Conservation (phyloP, 2,888 invertebrate species). For the Orthosia gothica region DNA sequence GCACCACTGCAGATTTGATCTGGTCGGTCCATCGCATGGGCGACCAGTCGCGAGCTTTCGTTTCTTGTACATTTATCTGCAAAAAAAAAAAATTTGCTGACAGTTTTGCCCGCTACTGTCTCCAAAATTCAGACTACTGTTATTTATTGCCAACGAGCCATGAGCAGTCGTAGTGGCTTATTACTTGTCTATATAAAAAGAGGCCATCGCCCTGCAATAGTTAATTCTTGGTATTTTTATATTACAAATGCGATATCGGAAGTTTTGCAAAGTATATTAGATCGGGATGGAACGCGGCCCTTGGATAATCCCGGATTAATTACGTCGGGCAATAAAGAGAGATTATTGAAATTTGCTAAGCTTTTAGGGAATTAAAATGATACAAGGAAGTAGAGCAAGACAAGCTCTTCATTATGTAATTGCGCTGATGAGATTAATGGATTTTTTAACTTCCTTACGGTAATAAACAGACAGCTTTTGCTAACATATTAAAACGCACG, state of each 20-base stretch:
- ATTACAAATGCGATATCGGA: conserved; percentile 25
- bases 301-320: conserved; percentile 52
- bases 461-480: not conserved
- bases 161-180: not conserved
- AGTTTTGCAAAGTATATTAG: conserved; percentile 28
- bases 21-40: no score
- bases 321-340: conserved; percentile 42
- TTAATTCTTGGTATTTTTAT: conserved; percentile 3
- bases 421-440: conserved; percentile 50
- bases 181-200: not conserved
- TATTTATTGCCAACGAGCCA: not conserved
- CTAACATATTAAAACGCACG: not conserved
- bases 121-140: no score
- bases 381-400: conserved; percentile 40
- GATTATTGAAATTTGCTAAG: conserved; percentile 64
- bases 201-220: no score
- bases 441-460: conserved; percentile 14
- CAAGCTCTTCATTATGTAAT: conserved; percentile 53
- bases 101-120: no score
- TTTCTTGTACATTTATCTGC: no score
- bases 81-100: no score
- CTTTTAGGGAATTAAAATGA: conserved; percentile 61
- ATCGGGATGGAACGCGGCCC: conserved; percentile 5
- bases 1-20: no score
- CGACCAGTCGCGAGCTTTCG: no score